Base-by-base conservation (phyloP, 2,797 vertebrate species). In the Argentina silus region DNA sequence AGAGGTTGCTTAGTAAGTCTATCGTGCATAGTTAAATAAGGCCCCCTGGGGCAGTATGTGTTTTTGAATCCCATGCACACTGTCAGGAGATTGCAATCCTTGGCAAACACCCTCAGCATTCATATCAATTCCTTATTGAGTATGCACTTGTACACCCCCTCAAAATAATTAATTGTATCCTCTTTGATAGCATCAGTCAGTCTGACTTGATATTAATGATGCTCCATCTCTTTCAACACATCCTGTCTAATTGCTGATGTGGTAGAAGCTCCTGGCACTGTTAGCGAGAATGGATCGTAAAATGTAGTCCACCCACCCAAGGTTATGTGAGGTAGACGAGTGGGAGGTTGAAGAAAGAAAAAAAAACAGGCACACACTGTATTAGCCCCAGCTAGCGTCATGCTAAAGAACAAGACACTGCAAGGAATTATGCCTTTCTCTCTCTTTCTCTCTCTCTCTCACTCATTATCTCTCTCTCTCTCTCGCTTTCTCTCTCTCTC, bases 191-290 rank as follows among this genome's bases (percentile, higher is more conserved):
- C 56, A 72, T 62, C 67, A 70, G 44, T 67, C 1, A 56, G 48
- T 48, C 15, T 6, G 7, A 50, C 47, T 27, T 57, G 7, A 66
- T 64, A 73, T 68, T 63, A 72, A 74, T 21, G 23, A 60, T 1
- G 6, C 48, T 17, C 7, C 27, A n/a, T 56, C 76, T 45, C 14
- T 55, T 62, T 12, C 15, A 12, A 67, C 48, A 21, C 61, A 72
- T 67, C 67, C 63, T 51, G 17, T 61, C 14, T 75, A 64, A 68
- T 73, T 66, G 42, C 44, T 15, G 53, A 60, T 69, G 45, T 64
- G 63, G 63, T 63, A 43, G 36, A 44, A 15, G 74, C 47, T 36
- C 27, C 47, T 42, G 48, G 66, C 36, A 51, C 60, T 8, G 8
- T 44, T 21, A 6, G 47, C 7, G 57, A 19, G 12, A 45, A 17